Conservation (phyloP, 2,888 invertebrate species). For the Timema cristinae region DNA sequence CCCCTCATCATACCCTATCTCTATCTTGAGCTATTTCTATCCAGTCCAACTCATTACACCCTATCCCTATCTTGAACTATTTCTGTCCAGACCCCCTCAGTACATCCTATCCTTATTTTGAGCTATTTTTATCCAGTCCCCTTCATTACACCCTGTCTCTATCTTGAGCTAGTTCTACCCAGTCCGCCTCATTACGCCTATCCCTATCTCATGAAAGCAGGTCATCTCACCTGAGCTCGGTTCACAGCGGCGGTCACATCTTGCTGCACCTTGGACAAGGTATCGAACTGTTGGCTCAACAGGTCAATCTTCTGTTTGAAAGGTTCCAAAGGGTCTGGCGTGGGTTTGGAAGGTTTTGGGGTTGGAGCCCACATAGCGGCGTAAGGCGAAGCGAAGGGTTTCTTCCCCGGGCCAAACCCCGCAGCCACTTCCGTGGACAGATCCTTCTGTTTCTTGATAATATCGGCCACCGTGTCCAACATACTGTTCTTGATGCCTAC, state of each 20-base stretch:
- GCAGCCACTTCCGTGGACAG: slow-evolving; percentile 22
- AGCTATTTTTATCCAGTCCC: too few relatives aligned
- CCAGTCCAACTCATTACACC: too few relatives aligned
- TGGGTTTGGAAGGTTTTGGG: slow-evolving; percentile 26
- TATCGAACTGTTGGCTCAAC: slow-evolving; percentile 42
- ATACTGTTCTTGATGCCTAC: slow-evolving; percentile 26
- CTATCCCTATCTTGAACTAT: too few relatives aligned
- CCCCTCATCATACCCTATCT: too few relatives aligned
- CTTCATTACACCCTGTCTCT: too few relatives aligned
- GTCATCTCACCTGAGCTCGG: too few relatives aligned
- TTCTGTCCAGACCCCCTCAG: too few relatives aligned
- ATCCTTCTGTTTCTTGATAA: slow-evolving; percentile 39
- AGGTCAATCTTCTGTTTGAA: slow-evolving; percentile 41
- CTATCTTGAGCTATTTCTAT: too few relatives aligned
- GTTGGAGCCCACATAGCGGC: slow-evolving; percentile 29
- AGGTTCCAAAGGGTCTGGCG: slow-evolving; percentile 38
- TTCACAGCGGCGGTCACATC: slow-evolving; percentile 39
- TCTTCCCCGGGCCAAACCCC: slow-evolving; percentile 31
- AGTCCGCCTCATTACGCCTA: too few relatives aligned
- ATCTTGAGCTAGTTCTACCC: too few relatives aligned
- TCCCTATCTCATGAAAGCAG: too few relatives aligned
- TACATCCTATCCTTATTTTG: too few relatives aligned
- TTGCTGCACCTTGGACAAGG: slow-evolving; percentile 41
- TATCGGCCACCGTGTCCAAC: slow-evolving; percentile 38
- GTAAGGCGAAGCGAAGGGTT: slow-evolving; percentile 35